Conservation (phyloP, 2,113 vertebrate genomes). For the western clawed frog (Xenopus tropicalis) region DNA sequence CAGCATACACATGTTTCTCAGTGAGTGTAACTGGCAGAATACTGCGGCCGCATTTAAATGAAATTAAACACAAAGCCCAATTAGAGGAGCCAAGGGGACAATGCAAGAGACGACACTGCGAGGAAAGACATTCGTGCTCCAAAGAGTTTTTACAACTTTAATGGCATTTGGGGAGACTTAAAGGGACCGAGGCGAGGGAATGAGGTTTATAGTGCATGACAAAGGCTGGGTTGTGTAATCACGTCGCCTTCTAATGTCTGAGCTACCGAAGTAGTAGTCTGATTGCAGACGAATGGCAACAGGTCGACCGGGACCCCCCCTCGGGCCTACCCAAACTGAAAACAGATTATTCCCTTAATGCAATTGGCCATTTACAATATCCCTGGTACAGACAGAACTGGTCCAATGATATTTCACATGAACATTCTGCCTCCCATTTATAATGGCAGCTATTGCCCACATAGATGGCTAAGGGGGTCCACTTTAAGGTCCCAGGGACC, state of each 20-base stretch:
- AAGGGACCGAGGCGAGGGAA: conserved; percentile 19
- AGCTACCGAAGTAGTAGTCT: conserved; percentile 2
- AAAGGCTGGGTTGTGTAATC: conserved; percentile 23
- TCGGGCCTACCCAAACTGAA: too few relatives aligned
- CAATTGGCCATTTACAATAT: too few relatives aligned
- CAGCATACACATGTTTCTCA: too few relatives aligned
- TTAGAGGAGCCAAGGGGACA: background rate
- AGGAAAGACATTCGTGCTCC: background rate
- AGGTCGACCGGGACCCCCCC: too few relatives aligned
- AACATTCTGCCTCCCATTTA: too few relatives aligned
- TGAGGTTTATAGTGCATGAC: conserved; percentile 31
- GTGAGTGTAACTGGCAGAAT: background rate
- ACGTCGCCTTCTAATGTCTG: conserved; percentile 8
- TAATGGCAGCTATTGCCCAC: too few relatives aligned
- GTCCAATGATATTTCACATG: too few relatives aligned
- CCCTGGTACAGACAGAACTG: too few relatives aligned
- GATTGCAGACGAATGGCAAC: conserved; percentile 17
- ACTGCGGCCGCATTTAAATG: conserved; percentile 2
- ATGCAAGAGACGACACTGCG: conserved; percentile 7
- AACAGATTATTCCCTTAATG: too few relatives aligned
- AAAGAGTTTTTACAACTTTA: conserved; percentile 15
- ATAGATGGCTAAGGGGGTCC: too few relatives aligned
- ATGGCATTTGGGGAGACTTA: conserved; percentile 19
- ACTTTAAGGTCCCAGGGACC: too few relatives aligned
- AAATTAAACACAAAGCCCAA: background rate